Base-by-base conservation (phyloP, 2,888 invertebrate genomes). In the Pherbina coryleti region DNA sequence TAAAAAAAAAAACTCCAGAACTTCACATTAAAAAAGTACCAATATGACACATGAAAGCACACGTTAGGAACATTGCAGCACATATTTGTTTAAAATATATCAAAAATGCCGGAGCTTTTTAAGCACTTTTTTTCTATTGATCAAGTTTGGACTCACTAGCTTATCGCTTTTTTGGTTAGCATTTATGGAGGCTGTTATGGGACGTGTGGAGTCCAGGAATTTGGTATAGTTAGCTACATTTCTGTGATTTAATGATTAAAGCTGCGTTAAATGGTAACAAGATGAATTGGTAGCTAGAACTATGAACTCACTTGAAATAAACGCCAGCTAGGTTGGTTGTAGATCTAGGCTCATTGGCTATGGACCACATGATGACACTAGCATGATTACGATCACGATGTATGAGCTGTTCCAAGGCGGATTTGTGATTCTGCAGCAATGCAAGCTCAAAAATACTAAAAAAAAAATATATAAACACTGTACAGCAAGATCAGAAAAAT, bases 301-400 rank as follows among this genome's bases (percentile, higher is more conserved):
- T 19, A 19, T 64, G 14, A 44, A 79, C 87, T 88, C 91, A 95
- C 95, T 91, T 92, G 88, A 97, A 98, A 90, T 98, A 98, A 55
- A 91, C 89, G 78, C 93, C 94, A 0, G 98, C 93, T 51, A 91
- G 91, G 17, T 90, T 86, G 76, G 93, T 91, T 78, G 92, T 91
- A 0, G 95, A 94, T 80, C 94, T 91, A 0, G 98, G 98, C 88
- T 99, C 98, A 90, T 99, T 99, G 44, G 98, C 95, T 76, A 98
- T 93, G 2, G 98, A 98, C 99, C 99, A 99, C 92, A 97, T 95
- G 81, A 98, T 93, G 17, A 98, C 98, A 71, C 96, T 95, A 0
- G 98, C 96, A 84, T 97, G 94, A 90, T 99, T 98, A 88, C 97
- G 97, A 90, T 99, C 99, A 64, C 98, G 92, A 79, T 93, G 92